phyloP scores from a whole-genome alignment of 2,113 vertebrate genomes.

The Chunga burmeisteri region DNA sequence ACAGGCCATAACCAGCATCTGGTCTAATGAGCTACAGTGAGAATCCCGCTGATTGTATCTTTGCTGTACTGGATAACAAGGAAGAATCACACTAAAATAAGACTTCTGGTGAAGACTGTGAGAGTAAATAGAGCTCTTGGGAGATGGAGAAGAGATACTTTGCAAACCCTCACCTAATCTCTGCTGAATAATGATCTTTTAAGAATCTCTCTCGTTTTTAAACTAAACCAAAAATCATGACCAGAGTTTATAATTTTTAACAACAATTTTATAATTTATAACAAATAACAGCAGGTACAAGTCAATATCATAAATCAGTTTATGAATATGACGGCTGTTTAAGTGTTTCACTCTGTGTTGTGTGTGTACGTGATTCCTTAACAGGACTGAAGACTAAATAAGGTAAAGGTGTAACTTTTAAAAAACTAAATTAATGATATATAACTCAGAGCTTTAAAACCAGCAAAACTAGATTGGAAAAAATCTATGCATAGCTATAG shows the following conservation, averaged over 20 bases:
- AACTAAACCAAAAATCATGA: neutral
- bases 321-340: neutral
- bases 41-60: neutral
- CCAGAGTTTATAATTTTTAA: neutral
- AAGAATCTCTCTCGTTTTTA: neutral
- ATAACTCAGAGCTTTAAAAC: neutral
- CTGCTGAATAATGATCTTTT: neutral
- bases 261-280: neutral
- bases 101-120: neutral
- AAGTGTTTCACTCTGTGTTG: neutral
- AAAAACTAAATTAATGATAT: neutral
- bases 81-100: neutral
- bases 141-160: neutral
- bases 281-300: neutral
- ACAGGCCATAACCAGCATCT: slow-evolving; percentile 15
- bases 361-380: neutral
- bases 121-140: neutral
- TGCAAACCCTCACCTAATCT: neutral
- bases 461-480: neutral
- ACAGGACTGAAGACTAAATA: neutral
- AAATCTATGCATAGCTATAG: neutral
- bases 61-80: slow-evolving; percentile 27
- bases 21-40: slow-evolving; percentile 45
- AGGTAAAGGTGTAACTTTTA: neutral
- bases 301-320: neutral